Base-by-base conservation (phyloP, 2,888 invertebrate genomes). In the Halictus quadricinctus region DNA sequence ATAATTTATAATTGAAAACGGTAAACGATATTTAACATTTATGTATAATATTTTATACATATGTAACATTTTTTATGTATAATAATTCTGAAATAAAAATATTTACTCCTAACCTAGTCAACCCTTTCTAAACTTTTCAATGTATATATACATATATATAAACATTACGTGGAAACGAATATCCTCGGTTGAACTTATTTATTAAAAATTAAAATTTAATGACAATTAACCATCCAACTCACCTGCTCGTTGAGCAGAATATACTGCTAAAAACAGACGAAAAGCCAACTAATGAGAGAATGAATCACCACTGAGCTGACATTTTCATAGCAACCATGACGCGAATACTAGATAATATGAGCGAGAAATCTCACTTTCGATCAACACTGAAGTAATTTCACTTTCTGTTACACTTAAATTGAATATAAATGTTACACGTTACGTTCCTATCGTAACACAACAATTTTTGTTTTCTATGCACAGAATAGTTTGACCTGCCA, bases 291-390 rank as follows among this genome's bases (percentile, higher is more conserved):
- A 86, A 88, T 78, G 83, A 88, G 83, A 79, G 86, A 90, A 88
- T 93, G 92, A 93, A 90, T 93, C 92, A 93, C 90, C 92, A 91
- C 79, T 81, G 83, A 86, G 89, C 91, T 92, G 92, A 93, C 93
- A 92, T 93, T 92, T 91, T 92, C 89, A 83, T 84, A 74, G 79
- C 84, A 79, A 87, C 87, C 87, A 78, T 87, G 80, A 88, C 88
- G 85, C 80, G 82, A 84, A 86, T 88, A 80, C 75, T 74, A 80
- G 83, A 83, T 81, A 88, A 79, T 83, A 83, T 83, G 88, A 77
- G 88, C 88, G 76, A 88, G 80, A 76, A 86, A 78, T 69, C 70
- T 88, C 83, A 79, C 88, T 88, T 88, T 88, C 86, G 66, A 76
- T 64, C 43, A 66, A 41, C 72, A 72, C 69, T 60, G 21, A 29